Base-by-base conservation (phyloP, 2,888 invertebrate species). In the Folsomia manolachei region DNA sequence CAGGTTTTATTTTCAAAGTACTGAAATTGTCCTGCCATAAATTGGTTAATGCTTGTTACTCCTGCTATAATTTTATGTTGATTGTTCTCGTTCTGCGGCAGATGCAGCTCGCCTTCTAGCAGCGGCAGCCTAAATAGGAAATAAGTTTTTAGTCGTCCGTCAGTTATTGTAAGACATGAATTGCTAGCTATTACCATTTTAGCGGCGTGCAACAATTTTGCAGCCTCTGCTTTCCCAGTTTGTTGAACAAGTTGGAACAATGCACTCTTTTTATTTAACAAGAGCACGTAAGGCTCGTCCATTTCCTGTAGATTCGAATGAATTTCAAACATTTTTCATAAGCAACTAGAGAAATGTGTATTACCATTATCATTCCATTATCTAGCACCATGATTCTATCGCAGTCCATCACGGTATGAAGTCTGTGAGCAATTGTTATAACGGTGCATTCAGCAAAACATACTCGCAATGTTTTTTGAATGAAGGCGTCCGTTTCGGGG, bases 341-440 rank as follows among this genome's bases (percentile, higher is more conserved):
- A 81, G 4, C 87, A 89, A 71, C 92, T 87, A 21, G 85, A 24
- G 1, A 26, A n/a, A n/a, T n/a, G n/a, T n/a, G n/a, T n/a, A 39
- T 63, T 75, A 81, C 81, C 4, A 87, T 89, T 71, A 92, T 87
- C 21, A 85, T 84, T 0, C 95, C 96, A 4, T 89, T 87, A 82
- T 93, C 91, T 89, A 96, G 90, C 1, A 95, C 94, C 82, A 95
- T 86, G 18, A 95, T 91, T 74, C 90, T 88, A 85, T 95, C 93
- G 0, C 93, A 93, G 84, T 96, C 95, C 90, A 96, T 95, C 76
- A 96, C 92, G 0, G 95, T 96, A 83, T 95, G 90, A 39, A 97
- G 86, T 62, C 95, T 88, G 84, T 96, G 95, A 2, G 95, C 95
- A 52, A 96, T 93, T 0, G 95, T 95, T 56, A 96, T 84, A 9